Evolutionary conservation across 2,888 invertebrate species (phyloP), one percentile per base, ranked within the genome.

Genomic region (Phengaris alcon): DNA sequence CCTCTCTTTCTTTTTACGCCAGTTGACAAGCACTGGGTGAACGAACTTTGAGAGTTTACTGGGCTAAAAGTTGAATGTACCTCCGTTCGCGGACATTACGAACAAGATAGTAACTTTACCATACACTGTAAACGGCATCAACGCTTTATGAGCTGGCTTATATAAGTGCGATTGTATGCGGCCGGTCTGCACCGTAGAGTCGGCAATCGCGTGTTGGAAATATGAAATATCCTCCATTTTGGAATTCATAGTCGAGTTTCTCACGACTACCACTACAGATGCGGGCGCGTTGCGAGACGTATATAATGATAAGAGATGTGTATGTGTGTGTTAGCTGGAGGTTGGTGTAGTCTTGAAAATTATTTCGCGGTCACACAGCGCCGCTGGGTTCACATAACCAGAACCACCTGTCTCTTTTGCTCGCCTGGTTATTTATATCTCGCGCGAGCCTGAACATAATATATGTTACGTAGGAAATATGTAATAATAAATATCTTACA

Each of bases 11-110:
- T 80, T 82, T 88, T 87, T 90, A 91, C 92, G 93, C 92, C 91
- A 92, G 90, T 91, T 93, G 93, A 93, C 93, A 93, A 93, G 91
- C 90, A 93, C 86, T 93, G 93, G 93, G 93, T 93, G 93, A 93
- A 93, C 87, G 93, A 93, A 93, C 93, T 90, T 86, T 80, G 87
- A 85, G 93, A 93, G 93, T 93, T 93, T 93, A 93, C 93, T 93
- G 90, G 93, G 93, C 93, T 93, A 93, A 93, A 93, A 93, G 93
- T 93, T 93, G 93, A 93, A 93, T 88, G 93, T 91, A 93, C 93
- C 90, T 89, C 90, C 91, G 91, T 92, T 92, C 93, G 93, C 93
- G 93, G 93, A 93, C 93, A 91, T 93, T 90, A 93, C 92, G 91
- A 93, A 93, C 92, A 93, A 93, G 93, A 93, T 93, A 93, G 92